These are phyloP conservation scores for Sphenodon punctatus DNA, from an alignment of 2,797 vertebrate species.

Conservation along the genomic window DNA sequence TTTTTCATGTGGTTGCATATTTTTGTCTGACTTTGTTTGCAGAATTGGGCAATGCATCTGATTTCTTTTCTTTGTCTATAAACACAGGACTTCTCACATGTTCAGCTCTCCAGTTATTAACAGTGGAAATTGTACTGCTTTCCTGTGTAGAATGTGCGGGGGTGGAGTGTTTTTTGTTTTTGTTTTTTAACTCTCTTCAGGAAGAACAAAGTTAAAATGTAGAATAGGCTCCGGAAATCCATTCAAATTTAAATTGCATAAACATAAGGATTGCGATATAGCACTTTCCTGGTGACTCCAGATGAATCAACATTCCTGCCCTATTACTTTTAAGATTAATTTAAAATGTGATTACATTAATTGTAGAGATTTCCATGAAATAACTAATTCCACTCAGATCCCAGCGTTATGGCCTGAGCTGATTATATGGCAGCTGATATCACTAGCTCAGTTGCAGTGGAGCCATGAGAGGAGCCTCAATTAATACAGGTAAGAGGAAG, in stretches of 20 bases:
- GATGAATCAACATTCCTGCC: background rate
- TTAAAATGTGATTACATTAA: background rate
- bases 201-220: slow-evolving; percentile 55
- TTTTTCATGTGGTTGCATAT: slow-evolving; percentile 54
- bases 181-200: background rate
- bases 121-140: slow-evolving; percentile 60
- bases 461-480: too few relatives aligned
- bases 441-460: too few relatives aligned
- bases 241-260: background rate
- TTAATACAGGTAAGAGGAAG: too few relatives aligned
- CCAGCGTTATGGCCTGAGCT: background rate
- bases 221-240: slow-evolving; percentile 26
- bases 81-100: slow-evolving; percentile 65
- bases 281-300: background rate
- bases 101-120: slow-evolving; percentile 35
- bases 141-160: too few relatives aligned
- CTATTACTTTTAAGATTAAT: background rate
- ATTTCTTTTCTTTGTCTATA: slow-evolving; percentile 45
- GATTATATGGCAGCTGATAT: rapidly evolving
- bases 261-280: slow-evolving; percentile 10
- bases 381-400: background rate
- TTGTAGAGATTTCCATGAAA: background rate
- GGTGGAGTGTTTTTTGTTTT: slow-evolving; percentile 51
- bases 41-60: slow-evolving; percentile 62
- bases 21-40: slow-evolving; percentile 65